A percentile compares a stretch with the other conserved stretches of the same genome.
Evolutionary conservation across 2,113 vertebrate genomes (phyloP).

Genomic region (Callaeas wilsoni): DNA sequence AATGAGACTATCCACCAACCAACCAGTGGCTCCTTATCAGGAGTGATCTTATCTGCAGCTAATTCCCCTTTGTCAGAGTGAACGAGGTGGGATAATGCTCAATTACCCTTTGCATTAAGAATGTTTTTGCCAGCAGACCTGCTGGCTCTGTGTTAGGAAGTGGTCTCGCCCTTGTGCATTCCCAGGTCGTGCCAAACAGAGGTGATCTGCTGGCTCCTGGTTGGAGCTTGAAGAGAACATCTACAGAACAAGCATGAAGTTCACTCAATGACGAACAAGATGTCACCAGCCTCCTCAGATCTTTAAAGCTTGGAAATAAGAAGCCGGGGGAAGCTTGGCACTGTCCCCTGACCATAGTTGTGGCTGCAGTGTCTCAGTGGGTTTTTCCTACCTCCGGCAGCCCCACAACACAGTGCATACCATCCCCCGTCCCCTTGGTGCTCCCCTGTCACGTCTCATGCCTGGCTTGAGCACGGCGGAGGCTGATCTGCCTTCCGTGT

Average conservation of each 20-base stretch:
- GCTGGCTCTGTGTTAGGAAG: not conserved
- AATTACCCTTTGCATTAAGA: not conserved
- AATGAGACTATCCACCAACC: not conserved
- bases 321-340: not conserved
- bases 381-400: not conserved
- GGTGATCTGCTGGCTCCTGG: not conserved
- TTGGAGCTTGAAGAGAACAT: not conserved
- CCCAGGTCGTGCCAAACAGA: not conserved
- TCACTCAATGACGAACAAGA: not conserved
- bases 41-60: not conserved
- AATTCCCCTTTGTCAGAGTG: not conserved
- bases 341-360: accelerated
- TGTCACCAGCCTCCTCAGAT: not conserved
- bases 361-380: not conserved
- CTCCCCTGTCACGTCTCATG: too few relatives aligned
- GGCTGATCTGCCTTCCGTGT: not conserved
- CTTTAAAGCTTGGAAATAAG: not conserved
- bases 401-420: not conserved
- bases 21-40: not conserved
- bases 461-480: not conserved
- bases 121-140: not conserved
- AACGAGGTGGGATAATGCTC: not conserved
- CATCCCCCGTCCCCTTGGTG: not conserved
- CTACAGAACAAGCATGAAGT: not conserved
- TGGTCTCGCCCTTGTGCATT: not conserved